Base-by-base conservation (phyloP, 1,140 invertebrate genomes). In the Euborellia annulipes region DNA sequence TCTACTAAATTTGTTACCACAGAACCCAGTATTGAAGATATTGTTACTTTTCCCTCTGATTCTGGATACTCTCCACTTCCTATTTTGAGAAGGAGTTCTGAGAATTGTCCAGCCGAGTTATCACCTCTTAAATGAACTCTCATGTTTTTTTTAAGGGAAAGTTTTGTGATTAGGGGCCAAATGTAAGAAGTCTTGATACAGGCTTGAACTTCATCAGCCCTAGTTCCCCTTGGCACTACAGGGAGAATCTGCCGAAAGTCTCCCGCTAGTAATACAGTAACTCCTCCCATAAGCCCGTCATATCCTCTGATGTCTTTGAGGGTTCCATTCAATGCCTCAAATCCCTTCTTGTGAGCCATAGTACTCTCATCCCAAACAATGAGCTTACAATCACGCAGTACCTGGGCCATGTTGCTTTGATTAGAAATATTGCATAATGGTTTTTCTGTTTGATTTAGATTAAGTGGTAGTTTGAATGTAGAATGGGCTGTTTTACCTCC, bases 161-260 rank as follows among this genome's bases (percentile, higher is more conserved):
- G 20, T 42, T 45, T 51, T 42, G 14, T 42, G 27, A 51, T 37
- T 11, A 27, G 40, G 27, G 22, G 34, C 57, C 57, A 58, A 34
- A 61, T 45, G 27, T 17, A 34, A 27, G 55, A 59, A 2, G 30
- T 43, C 49, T 61, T 66, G 13, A 65, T 43, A 45, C 52, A 62
- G 20, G 60, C 57, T 37, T 61, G 53, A 0, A 62, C 46, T 59
- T 66, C 60, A 55, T 70, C 60, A 45, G 62, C 62, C 40, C 50
- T 45, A 13, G 62, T 69, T 48, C 54, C 59, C 54, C 57, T 52
- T 36, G 52, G 47, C 18, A 68, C 61, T 3, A 70, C 60, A 2
- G 66, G 65, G 18, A 70, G 48, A n/a, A 56, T 69, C 56, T 72
- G 65, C 39, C 65, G 47, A 53, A 71, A 73, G 58, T 72, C 64